Evolutionary conservation across 2,797 vertebrate species (phyloP).

Genomic region (Ara ararauna): DNA sequence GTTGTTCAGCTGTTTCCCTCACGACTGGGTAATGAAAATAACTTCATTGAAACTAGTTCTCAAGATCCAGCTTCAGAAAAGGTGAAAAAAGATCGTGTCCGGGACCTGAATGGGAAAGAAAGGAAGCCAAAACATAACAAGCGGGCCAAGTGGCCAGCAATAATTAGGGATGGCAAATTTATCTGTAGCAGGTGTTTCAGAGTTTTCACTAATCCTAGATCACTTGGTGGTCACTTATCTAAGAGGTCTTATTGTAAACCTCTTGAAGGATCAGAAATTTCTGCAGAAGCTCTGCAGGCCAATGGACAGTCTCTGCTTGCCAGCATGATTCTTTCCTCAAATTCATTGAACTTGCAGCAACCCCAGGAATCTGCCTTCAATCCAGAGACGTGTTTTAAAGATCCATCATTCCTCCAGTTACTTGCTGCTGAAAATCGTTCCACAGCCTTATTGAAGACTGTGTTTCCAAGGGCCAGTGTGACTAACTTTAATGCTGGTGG

Average conservation of each 20-base stretch:
- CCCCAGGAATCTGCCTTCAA: conserved; percentile 79
- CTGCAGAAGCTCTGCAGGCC: conserved; percentile 81
- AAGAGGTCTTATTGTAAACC: conserved; percentile 91
- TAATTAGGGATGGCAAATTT: conserved; percentile 93
- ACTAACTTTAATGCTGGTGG: conserved; percentile 69
- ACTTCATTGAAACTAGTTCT: conserved; percentile 67
- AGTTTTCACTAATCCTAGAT: conserved; percentile 91
- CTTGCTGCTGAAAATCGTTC: conserved; percentile 78
- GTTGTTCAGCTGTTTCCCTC: conserved; percentile 77
- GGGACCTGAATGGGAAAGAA: conserved; percentile 75
- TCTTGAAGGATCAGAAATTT: conserved; percentile 86
- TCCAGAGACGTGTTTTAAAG: conserved; percentile 78
- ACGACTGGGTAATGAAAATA: conserved; percentile 65
- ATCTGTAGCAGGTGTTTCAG: conserved; percentile 93
- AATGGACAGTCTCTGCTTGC: conserved; percentile 85
- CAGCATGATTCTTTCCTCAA: conserved; percentile 91
- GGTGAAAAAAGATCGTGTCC: conserved; percentile 67
- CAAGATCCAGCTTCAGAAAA: conserved; percentile 71
- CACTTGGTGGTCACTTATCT: conserved; percentile 95
- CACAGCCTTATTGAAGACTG: conserved; percentile 79
- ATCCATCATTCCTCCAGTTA: conserved; percentile 81
- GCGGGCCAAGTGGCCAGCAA: conserved; percentile 94
- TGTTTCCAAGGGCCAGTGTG: conserved; percentile 80
- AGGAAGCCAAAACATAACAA: conserved; percentile 84
- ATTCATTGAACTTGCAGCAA: conserved; percentile 79